A percentile compares a stretch with the other conserved stretches of the same genome.
phyloP scores from a whole-genome alignment of 2,888 invertebrate genomes.

The Halictus quadricinctus region DNA sequence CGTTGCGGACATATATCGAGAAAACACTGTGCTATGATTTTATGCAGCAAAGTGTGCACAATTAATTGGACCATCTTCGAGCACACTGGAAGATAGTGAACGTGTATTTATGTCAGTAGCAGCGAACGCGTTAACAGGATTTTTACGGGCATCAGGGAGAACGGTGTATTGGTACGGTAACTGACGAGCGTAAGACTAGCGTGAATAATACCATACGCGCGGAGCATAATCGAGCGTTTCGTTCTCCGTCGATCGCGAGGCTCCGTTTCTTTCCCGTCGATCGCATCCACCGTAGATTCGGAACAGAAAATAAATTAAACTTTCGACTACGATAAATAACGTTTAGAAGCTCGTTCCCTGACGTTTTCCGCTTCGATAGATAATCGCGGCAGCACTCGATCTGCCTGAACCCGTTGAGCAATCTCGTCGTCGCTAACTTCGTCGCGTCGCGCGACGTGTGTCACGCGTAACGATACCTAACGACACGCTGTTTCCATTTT shows the following conservation, averaged over 20 bases:
- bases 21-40: no score
- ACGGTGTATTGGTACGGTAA: conserved; percentile 26
- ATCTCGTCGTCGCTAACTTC: conserved; percentile 5
- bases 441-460: not conserved
- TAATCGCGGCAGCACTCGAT: not conserved
- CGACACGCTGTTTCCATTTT: not conserved
- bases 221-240: conserved; percentile 17
- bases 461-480: not conserved
- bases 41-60: not conserved
- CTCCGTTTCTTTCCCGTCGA: conserved; percentile 18
- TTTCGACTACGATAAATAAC: conserved; percentile 2
- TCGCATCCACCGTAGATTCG: not conserved
- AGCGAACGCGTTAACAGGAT: conserved; percentile 12
- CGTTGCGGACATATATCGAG: no score
- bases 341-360: not conserved
- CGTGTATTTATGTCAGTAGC: no score
- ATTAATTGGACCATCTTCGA: not conserved
- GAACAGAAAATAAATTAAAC: not conserved
- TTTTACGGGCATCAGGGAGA: conserved; percentile 32
- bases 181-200: conserved; percentile 74
- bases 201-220: conserved; percentile 66
- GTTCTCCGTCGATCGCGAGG: conserved; percentile 9
- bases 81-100: no score
- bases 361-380: conserved; percentile 1
- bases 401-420: conserved; percentile 24